Conservation (phyloP, 2,888 invertebrate species). For the Acronicta psi region DNA sequence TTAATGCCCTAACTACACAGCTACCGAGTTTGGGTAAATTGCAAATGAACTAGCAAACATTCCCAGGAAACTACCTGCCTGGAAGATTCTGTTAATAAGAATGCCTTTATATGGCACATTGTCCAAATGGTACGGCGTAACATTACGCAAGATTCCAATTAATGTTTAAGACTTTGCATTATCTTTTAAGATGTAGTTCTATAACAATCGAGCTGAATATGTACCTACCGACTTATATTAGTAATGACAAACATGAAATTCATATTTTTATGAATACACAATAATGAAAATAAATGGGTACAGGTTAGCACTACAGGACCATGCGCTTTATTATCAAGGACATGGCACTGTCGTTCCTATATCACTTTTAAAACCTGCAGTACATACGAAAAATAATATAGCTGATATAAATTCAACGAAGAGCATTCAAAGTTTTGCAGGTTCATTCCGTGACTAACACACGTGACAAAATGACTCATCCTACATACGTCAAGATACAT, state of each 20-base stretch:
- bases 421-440: constrained; percentile 11
- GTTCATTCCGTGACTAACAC: constrained; percentile 22
- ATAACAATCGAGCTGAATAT: too few relatives aligned
- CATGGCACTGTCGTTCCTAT: too few relatives aligned
- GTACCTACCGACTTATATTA: too few relatives aligned
- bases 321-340: too few relatives aligned
- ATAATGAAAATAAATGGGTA: too few relatives aligned
- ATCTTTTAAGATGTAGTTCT: constrained; percentile 24
- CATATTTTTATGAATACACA: too few relatives aligned
- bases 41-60: constrained; percentile 64
- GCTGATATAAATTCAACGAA: too few relatives aligned
- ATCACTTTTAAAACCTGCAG: too few relatives aligned
- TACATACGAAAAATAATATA: too few relatives aligned
- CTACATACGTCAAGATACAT: constrained; percentile 57
- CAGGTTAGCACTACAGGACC: too few relatives aligned
- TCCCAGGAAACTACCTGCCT: constrained; percentile 49
- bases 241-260: too few relatives aligned
- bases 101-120: constrained; percentile 47
- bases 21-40: constrained; percentile 60
- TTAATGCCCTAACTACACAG: constrained; percentile 55
- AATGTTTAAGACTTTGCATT: constrained; percentile 35
- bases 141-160: constrained; percentile 38
- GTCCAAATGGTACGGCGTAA: constrained; percentile 38
- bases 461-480: constrained; percentile 64
- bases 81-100: constrained; percentile 57